A percentile compares a stretch with the other conserved stretches of the same genome.
Conservation (phyloP, 2,113 vertebrate species). For the Mionectes macconnelli region DNA sequence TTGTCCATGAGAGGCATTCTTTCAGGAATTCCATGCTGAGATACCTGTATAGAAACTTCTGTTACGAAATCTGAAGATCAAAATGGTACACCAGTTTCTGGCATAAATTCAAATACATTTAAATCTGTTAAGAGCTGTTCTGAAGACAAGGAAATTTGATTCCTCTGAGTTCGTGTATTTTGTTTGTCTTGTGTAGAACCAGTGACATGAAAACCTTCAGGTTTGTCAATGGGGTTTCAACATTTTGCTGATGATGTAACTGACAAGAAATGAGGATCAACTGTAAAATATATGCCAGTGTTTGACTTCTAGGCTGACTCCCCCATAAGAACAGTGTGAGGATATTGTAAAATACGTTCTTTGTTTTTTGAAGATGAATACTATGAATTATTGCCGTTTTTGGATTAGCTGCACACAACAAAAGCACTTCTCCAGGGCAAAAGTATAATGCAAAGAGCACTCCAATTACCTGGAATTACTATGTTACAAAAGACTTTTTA, state of each 20-base stretch:
- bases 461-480: background rate
- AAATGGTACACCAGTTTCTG: background rate
- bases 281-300: background rate
- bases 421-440: background rate
- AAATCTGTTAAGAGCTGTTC: background rate
- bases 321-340: background rate
- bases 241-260: background rate
- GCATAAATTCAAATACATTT: background rate
- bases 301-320: constrained; percentile 6
- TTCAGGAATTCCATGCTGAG: background rate
- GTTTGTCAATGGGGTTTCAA: background rate
- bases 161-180: background rate
- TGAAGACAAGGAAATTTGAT: background rate
- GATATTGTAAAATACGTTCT: background rate
- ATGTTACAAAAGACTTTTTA: background rate
- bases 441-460: background rate
- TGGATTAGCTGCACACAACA: background rate
- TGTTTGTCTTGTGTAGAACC: background rate
- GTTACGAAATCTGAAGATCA: background rate
- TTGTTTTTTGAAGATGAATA: constrained; percentile 39
- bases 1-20: background rate
- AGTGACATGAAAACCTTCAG: background rate
- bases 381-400: constrained; percentile 4
- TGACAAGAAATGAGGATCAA: constrained; percentile 5
- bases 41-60: background rate